Percentiles rank a stretch among this genome's conserved stretches.
Evolutionary conservation across 2,888 invertebrate species (phyloP).

Genomic region (Tetrapedia diversipes): DNA sequence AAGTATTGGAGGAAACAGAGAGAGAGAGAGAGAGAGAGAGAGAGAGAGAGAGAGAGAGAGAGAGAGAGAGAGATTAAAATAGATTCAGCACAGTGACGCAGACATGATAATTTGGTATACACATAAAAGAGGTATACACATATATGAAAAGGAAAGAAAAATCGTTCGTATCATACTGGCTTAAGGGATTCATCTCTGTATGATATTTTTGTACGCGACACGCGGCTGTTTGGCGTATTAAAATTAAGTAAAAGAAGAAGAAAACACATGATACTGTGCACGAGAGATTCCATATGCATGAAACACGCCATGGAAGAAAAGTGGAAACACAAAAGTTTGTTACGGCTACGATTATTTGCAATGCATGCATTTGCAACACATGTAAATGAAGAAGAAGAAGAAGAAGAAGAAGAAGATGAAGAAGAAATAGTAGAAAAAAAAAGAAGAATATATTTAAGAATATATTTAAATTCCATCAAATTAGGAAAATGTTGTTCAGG

Average conservation of each 20-base stretch:
- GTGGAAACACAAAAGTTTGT: conserved; percentile 43
- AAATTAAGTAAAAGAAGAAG: background rate
- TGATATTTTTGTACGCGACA: conserved; percentile 43
- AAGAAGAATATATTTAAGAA: conserved; percentile 37
- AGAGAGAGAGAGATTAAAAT: too few relatives aligned
- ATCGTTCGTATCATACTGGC: conserved; percentile 58
- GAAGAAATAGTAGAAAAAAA: conserved; percentile 25
- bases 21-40: too few relatives aligned
- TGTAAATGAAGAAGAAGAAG: conserved; percentile 30
- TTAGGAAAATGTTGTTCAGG: conserved; percentile 21
- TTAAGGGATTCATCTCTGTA: conserved; percentile 47
- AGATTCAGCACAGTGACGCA: conserved; percentile 3
- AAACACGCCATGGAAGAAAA: conserved; percentile 33
- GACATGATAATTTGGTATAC: conserved; percentile 19
- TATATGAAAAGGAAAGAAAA: conserved; percentile 25
- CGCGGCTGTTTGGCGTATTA: background rate
- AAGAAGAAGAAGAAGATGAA: conserved; percentile 42
- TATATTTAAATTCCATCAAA: conserved; percentile 47
- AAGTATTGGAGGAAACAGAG: background rate
- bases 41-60: too few relatives aligned
- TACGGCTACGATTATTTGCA: conserved; percentile 64
- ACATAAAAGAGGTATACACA: conserved; percentile 20
- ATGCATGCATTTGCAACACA: conserved; percentile 72
- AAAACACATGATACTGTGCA: conserved; percentile 33
- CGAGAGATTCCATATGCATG: conserved; percentile 21